Conservation (phyloP, 30 jellyfish, hydroid and myxozoan genomes). For the Morbakka virulenta region DNA sequence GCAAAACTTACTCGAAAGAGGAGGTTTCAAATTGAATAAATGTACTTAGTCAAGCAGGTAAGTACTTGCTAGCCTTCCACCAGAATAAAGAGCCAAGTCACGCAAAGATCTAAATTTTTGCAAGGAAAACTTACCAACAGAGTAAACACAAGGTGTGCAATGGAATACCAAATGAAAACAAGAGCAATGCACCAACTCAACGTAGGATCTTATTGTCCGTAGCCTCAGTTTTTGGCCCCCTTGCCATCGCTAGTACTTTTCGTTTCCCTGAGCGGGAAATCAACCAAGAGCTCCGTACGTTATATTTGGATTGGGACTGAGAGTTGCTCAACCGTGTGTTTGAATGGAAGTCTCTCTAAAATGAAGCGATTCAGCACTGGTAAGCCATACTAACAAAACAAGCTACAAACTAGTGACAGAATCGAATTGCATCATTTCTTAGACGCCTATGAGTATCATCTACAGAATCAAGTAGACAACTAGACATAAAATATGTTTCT, state of each 20-base stretch:
- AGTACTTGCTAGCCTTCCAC: background rate
- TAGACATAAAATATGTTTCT: no score
- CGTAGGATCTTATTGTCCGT: background rate
- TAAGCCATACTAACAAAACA: background rate
- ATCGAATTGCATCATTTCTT: background rate
- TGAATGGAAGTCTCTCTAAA: background rate
- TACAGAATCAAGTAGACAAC: no score
- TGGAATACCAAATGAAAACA: background rate
- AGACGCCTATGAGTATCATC: background rate
- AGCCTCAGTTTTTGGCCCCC: background rate
- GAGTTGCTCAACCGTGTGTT: background rate
- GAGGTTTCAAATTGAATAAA: background rate
- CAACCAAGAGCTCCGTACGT: background rate
- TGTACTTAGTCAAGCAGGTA: background rate
- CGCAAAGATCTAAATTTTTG: background rate
- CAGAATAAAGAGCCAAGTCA: background rate
- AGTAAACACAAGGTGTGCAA: background rate
- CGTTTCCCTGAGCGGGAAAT: background rate
- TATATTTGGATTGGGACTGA: background rate
- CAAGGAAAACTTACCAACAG: background rate
- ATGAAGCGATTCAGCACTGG: background rate
- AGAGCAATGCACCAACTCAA: background rate
- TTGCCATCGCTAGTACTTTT: background rate
- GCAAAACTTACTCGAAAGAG: background rate
- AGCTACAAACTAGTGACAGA: background rate